phyloP scores from a whole-genome alignment of 2,113 vertebrate genomes.

The Podocnemis expansa region DNA sequence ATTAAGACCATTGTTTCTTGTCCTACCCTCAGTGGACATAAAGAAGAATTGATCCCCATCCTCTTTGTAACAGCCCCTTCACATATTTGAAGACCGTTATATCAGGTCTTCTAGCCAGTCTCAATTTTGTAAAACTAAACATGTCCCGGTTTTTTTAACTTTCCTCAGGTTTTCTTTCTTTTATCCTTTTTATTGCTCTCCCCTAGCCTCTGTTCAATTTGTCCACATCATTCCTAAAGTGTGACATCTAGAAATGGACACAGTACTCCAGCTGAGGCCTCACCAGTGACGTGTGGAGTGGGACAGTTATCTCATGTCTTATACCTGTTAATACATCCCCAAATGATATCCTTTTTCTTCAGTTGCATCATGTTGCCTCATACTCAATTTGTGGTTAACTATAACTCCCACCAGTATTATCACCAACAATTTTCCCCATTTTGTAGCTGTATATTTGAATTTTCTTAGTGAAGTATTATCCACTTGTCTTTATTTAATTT shows the following conservation, averaged over 20 bases:
- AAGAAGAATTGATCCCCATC: background rate
- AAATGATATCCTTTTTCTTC: background rate
- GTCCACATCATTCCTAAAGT: background rate
- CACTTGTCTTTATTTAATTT: background rate
- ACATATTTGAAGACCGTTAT: background rate
- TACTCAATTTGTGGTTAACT: background rate
- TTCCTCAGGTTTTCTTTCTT: background rate
- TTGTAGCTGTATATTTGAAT: background rate
- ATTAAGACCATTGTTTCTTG: background rate
- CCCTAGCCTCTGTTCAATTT: background rate
- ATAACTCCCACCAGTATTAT: background rate
- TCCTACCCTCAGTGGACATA: background rate
- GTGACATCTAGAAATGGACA: background rate
- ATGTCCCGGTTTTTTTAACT: background rate
- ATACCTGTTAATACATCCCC: background rate
- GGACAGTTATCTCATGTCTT: background rate
- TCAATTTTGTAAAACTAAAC: background rate
- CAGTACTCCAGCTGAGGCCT: background rate
- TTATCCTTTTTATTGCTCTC: background rate
- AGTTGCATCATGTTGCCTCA: too few relatives aligned
- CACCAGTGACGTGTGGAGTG: background rate
- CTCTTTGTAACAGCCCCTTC: background rate
- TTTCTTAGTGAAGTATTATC: background rate
- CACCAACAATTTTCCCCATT: background rate
- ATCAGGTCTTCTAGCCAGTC: background rate